Evolutionary conservation across 1,140 invertebrate genomes (phyloP).

Genomic region (Aphidius ervi): DNA sequence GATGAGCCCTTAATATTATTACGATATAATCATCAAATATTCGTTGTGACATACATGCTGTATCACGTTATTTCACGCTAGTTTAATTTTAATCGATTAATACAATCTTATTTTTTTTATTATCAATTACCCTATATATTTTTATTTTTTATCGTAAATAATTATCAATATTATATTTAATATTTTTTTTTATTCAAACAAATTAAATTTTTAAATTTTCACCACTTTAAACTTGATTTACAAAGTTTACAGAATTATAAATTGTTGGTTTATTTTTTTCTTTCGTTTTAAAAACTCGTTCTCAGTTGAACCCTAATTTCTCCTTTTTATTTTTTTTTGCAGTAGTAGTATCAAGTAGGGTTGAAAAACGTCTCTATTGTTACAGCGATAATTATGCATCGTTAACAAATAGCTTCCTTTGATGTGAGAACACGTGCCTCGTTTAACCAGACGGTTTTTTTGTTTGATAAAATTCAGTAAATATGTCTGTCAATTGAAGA

Average conservation of each 20-base stretch:
- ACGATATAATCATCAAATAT: neutral
- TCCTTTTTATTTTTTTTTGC: neutral
- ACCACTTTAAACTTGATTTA: neutral
- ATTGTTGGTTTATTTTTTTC: too few relatives aligned
- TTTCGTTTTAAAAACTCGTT: too few relatives aligned
- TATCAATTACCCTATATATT: neutral
- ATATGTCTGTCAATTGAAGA: too few relatives aligned
- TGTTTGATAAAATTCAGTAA: too few relatives aligned
- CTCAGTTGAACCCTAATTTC: neutral
- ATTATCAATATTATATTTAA: neutral
- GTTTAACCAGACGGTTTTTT: too few relatives aligned
- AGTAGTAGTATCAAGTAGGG: constrained; percentile 2
- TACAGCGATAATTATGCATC: constrained; percentile 38
- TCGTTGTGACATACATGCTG: too few relatives aligned
- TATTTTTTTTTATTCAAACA: neutral
- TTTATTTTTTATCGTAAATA: neutral
- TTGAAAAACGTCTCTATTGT: constrained; percentile 27
- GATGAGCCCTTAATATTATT: constrained; percentile 10
- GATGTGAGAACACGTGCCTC: constrained; percentile 32
- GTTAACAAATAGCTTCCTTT: constrained; percentile 44
- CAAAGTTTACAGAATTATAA: neutral
- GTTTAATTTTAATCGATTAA: constrained; percentile 5
- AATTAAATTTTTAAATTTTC: too few relatives aligned
- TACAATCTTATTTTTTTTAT: too few relatives aligned
- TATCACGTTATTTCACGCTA: constrained; percentile 6